These are phyloP conservation scores for Eucidaris tribuloides DNA, from an alignment of 35 echinoderm and acorn worm genomes.

Conservation along the genomic window DNA sequence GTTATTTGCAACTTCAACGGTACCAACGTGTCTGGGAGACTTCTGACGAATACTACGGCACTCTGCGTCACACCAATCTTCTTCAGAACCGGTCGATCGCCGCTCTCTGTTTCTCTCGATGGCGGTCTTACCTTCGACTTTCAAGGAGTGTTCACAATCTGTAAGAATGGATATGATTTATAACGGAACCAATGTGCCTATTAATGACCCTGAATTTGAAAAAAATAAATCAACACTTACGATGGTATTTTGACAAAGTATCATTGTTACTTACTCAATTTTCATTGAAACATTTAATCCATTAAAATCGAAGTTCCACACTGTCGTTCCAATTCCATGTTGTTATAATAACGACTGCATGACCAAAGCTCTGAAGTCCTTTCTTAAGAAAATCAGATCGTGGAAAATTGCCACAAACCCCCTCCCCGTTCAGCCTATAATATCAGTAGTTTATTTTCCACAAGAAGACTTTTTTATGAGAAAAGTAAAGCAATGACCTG, in stretches of 20 bases:
- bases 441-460: too few relatives aligned
- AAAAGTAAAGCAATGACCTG: too few relatives aligned
- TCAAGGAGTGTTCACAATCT: neutral
- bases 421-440: too few relatives aligned
- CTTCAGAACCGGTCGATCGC: slow-evolving; percentile 24
- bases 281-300: neutral
- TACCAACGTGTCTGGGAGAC: neutral
- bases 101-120: neutral
- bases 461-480: too few relatives aligned
- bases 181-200: too few relatives aligned
- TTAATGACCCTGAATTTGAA: too few relatives aligned
- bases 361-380: too few relatives aligned
- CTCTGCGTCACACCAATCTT: slow-evolving; percentile 14
- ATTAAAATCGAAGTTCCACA: neutral
- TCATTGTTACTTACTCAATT: neutral
- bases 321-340: too few relatives aligned
- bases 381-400: too few relatives aligned
- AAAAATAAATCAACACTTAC: neutral
- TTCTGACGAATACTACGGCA: neutral
- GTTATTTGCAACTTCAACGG: neutral
- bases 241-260: neutral
- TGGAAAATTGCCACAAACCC: too few relatives aligned
- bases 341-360: too few relatives aligned
- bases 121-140: neutral
- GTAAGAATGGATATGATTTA: neutral